phyloP scores from a whole-genome alignment of 2,888 invertebrate genomes.

The Noctua pronuba region DNA sequence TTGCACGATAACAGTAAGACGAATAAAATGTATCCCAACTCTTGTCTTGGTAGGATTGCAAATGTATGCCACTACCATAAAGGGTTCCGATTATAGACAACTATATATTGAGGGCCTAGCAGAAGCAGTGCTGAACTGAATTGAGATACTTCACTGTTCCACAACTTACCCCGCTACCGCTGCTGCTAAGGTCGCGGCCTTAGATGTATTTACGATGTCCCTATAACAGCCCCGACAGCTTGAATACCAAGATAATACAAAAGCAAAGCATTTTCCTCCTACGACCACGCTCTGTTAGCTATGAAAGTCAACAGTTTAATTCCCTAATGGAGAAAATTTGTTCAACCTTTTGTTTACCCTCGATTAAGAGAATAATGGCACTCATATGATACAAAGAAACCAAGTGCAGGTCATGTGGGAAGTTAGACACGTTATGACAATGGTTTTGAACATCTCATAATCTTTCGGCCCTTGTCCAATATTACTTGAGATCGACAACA shows the following conservation, averaged over 20 bases:
- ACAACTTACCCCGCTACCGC: background rate
- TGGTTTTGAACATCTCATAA: background rate
- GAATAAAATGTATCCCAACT: background rate
- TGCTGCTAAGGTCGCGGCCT: too few species aligned
- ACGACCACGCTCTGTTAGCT: conserved; percentile 18
- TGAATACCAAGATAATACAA: conserved; percentile 17
- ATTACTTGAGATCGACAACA: background rate
- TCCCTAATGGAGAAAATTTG: conserved; percentile 7
- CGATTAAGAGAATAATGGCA: background rate
- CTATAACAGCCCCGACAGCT: background rate
- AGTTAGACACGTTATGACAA: background rate
- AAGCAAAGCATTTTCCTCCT: background rate
- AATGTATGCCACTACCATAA: background rate
- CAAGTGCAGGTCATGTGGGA: background rate
- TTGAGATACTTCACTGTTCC: background rate
- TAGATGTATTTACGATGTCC: conserved; percentile 17
- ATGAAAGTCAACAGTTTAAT: conserved; percentile 1
- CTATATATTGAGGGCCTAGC: background rate
- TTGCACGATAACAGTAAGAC: background rate
- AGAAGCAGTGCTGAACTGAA: background rate
- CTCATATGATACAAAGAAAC: background rate
- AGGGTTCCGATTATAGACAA: background rate
- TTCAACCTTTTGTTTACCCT: conserved; percentile 7
- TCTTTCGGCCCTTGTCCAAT: background rate
- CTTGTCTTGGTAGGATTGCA: background rate